Evolutionary conservation across 2,797 vertebrate species (phyloP).

Genomic region (Tenualosa ilisha): DNA sequence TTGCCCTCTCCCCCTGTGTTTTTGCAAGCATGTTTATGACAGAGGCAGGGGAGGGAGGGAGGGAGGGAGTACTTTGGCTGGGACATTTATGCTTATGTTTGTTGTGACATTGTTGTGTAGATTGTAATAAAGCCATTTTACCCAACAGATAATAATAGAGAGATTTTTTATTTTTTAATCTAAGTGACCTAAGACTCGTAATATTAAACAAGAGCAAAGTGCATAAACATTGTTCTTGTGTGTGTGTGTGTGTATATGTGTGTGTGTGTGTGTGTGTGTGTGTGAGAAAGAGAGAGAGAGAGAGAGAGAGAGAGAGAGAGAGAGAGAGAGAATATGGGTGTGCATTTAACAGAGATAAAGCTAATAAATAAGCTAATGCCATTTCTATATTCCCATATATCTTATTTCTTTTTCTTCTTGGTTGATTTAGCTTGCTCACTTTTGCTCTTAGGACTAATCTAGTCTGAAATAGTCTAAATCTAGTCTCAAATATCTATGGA

Average conservation of each 20-base stretch:
- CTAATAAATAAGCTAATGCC: slow-evolving; percentile 2
- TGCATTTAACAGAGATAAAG: slow-evolving; percentile 23
- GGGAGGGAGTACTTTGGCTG: neutral
- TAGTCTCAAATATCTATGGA: neutral
- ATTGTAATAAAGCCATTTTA: neutral
- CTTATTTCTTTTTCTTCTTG: no score
- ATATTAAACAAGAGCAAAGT: slow-evolving; percentile 31
- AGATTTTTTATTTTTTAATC: neutral
- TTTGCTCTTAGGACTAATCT: neutral
- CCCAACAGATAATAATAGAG: neutral
- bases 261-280: no score
- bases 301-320: no score
- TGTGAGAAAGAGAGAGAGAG: no score
- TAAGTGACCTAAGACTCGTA: slow-evolving; percentile 30
- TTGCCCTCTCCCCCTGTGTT: slow-evolving; percentile 46
- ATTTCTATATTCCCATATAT: no score
- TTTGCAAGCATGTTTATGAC: slow-evolving; percentile 28
- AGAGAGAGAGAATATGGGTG: no score
- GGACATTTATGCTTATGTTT: slow-evolving; percentile 22
- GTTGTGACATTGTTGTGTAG: slow-evolving; percentile 34
- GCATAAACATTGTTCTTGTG: slow-evolving; percentile 11
- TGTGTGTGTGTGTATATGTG: no score
- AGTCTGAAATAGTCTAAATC: no score
- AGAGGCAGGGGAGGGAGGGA: neutral
- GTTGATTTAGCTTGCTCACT: neutral